Evolutionary conservation across 2,113 vertebrate species (phyloP), one percentile per base, ranked within the genome.

Genomic region (Dipodomys spectabilis): DNA sequence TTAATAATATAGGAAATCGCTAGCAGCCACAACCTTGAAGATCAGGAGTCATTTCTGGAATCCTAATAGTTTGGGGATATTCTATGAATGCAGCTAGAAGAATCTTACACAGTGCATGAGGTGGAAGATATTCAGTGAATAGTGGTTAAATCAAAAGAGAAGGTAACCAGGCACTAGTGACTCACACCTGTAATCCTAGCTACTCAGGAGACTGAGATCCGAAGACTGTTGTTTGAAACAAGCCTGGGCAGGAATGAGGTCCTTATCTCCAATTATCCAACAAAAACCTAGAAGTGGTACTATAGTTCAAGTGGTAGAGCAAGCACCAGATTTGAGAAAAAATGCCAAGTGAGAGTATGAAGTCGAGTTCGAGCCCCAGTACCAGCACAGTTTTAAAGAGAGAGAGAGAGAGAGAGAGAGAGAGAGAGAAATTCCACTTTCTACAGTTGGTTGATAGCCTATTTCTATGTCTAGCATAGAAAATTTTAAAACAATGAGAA

Each of bases 41-140:
- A 90, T 23, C 79, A 93, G 88, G 81, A 91, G 80, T 7, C 22
- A 69, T n/a, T 78, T 81, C 49, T 82, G 49, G 60, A 77, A 67
- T 73, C 44, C 49, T 79, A 69, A 68, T 22, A 18, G 16, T 75
- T 27, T 44, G 13, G 71, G 62, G 18, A 19, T 44, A 88, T 35
- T 22, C 13, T 8, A 30, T 57, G 53, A 85, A 49, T 27, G 64
- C 2, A 19, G 16, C 28, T 4, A 25, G 45, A 23, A 18, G 30
- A 27, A 19, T 80, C 84, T 69, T 39, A 35, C 20, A 57, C 3
- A 25, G 20, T n/a, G 67, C 57, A 75, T 16, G 6, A 86, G 23
- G 25, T 35, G 8, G 0, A 1, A 20, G 30, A 11, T 11, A 1
- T 49, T 81, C 28, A 45, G 25, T 20, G 65, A 28, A 45, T 19